Conservation (phyloP, 2,888 invertebrate genomes). For the Petrolisthes cinctipes region DNA sequence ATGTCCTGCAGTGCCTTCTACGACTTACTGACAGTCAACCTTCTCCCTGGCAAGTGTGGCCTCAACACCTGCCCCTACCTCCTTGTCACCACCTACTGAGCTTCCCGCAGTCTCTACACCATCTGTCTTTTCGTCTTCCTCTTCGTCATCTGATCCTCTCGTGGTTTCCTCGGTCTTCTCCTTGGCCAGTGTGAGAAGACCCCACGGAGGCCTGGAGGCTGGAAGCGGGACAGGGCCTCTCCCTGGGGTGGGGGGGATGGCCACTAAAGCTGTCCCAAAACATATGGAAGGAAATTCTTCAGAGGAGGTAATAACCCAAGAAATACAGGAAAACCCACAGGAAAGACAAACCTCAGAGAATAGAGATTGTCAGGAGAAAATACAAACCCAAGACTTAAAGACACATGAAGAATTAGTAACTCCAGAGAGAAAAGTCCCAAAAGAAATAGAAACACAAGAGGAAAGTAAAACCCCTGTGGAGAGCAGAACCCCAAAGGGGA, state of each 20-base stretch:
- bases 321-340: no score
- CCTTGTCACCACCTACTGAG: background rate
- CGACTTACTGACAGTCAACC: background rate
- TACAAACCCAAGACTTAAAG: no score
- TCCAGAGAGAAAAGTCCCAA: no score
- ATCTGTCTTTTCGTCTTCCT: background rate
- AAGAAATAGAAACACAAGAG: no score
- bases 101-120: background rate
- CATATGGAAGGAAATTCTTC: no score
- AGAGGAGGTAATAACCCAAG: no score
- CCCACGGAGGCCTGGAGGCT: background rate
- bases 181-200: no score
- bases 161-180: background rate
- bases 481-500: no score
- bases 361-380: no score
- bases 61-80: background rate
- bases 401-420: no score
- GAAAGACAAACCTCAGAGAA: no score
- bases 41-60: background rate
- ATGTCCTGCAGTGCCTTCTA: background rate
- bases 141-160: background rate
- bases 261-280: background rate
- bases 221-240: background rate
- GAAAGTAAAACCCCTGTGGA: no score
- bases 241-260: slow-evolving; percentile 3